A percentile compares a stretch with the other conserved stretches of the same genome.
Conservation (phyloP, 1,140 invertebrate genomes). For the Leptestheria dahalacensis region DNA sequence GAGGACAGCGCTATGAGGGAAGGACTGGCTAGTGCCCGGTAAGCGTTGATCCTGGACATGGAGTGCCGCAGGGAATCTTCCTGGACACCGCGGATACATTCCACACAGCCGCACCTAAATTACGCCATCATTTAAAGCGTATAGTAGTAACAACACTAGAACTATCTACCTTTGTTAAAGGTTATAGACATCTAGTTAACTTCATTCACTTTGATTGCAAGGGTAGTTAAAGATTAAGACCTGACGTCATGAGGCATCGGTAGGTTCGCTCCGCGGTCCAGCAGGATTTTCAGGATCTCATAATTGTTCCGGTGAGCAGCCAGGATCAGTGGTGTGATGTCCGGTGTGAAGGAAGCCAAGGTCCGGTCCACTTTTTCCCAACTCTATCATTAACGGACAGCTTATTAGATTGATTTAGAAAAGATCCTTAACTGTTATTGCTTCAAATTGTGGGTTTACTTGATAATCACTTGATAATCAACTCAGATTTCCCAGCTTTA, state of each 20-base stretch:
- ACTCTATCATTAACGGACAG: slow-evolving; percentile 38
- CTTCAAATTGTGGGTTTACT: no score
- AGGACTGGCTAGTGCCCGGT: slow-evolving; percentile 76
- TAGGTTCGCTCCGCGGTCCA: slow-evolving; percentile 70
- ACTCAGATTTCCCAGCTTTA: no score
- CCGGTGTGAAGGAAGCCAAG: slow-evolving; percentile 69
- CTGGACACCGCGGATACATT: slow-evolving; percentile 50
- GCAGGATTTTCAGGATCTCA: slow-evolving; percentile 79
- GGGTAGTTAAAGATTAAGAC: no score
- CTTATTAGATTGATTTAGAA: no score
- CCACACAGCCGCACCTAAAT: slow-evolving; percentile 57
- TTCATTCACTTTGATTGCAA: no score
- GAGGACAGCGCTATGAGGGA: slow-evolving; percentile 74
- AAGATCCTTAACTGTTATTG: no score
- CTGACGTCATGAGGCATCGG: slow-evolving; percentile 73
- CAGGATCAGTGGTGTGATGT: slow-evolving; percentile 80
- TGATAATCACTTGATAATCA: no score
- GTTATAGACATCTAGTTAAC: no score
- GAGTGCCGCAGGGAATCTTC: slow-evolving; percentile 70
- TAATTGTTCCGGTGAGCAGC: slow-evolving; percentile 88
- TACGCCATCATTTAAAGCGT: not conserved
- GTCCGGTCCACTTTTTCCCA: slow-evolving; percentile 70
- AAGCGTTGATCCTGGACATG: slow-evolving; percentile 77
- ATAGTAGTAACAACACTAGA: no score
- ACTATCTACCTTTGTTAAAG: no score